phyloP scores from a whole-genome alignment of 2,797 vertebrate species.

The Poeciliopsis paucimaculata region DNA sequence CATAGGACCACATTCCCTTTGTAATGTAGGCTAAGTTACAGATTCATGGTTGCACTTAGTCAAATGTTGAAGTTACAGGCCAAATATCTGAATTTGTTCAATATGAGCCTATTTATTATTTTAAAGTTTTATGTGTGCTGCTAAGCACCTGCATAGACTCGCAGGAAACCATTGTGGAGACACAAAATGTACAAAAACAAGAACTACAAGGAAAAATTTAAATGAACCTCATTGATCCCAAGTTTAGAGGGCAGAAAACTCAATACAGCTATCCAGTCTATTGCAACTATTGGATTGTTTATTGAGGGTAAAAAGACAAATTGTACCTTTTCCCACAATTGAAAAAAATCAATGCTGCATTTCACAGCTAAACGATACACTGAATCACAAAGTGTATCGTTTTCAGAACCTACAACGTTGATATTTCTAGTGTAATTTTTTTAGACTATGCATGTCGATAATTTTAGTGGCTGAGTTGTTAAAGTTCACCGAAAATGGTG shows the following conservation, averaged over 20 bases:
- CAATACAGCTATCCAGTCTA: background rate
- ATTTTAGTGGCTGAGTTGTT: background rate
- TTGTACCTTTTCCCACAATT: background rate
- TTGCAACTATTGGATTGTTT: background rate
- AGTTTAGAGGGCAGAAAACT: background rate
- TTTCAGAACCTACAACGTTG: background rate
- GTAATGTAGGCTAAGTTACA: constrained; percentile 32
- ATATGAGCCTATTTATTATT: constrained; percentile 46
- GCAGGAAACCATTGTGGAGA: constrained; percentile 1
- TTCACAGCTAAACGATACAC: background rate
- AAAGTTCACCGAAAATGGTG: background rate
- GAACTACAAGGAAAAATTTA: background rate
- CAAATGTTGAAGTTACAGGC: constrained; percentile 6
- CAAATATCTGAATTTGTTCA: constrained; percentile 43
- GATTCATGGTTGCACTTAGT: constrained; percentile 16
- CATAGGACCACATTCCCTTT: constrained; percentile 39
- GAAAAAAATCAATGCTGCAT: background rate
- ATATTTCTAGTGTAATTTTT: background rate
- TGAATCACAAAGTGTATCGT: background rate
- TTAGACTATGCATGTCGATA: background rate
- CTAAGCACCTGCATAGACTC: constrained; percentile 46
- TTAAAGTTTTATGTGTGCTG: constrained; percentile 21
- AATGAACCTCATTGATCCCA: background rate
- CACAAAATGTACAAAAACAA: background rate
- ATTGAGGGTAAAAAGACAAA: background rate